Evolutionary conservation across 2,113 vertebrate genomes (phyloP), one percentile per base, ranked within the genome.

Genomic region (Oostethus manadensis): DNA sequence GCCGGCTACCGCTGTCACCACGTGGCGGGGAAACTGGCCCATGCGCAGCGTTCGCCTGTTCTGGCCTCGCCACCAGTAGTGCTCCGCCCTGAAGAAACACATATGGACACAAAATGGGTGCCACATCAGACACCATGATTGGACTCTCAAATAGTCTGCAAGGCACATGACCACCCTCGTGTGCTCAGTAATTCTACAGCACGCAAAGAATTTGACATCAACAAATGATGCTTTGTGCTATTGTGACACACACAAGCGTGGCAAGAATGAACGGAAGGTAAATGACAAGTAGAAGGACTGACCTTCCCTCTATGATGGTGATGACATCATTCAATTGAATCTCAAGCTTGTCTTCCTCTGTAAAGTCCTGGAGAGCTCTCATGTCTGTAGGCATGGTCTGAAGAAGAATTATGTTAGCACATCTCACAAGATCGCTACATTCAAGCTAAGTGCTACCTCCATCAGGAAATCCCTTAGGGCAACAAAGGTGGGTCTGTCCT

Each of bases 31-130:
- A 66, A 99, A 99, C 87, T 95, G 97, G 14, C 94, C 94, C 54
- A 99, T 87, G 33, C 93, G 94, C 78, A 99, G 86, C 4, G 96
- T 98, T 58, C 94, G 76, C 0, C 93, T 92, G 87, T 98, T 98
- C 91, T 99, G 97, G 29, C 97, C 97, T 23, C 96, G 90, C 97
- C 97, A 99, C 97, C 97, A 99, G 81, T 98, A 99, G 82, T 98
- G 97, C 87, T 99, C 97, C 0, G 97, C 97, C 90, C 97, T 99
- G 66, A 1, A 64, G 60, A 20, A 4, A 8, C 43, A 44, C 17
- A 43, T 1, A 54, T 0, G 11, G 0, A 58, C 21, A 66, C 0
- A 29, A n/a, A 16, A 18, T n/a, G 45, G 45, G 45, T 6, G 45
- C 45, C 45, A 46, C n/a, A 8, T 3, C 9, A 11, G 38, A 40